A percentile compares a stretch with the other conserved stretches of the same genome.
Evolutionary conservation across 2,113 vertebrate genomes (phyloP).

Genomic region (Agapornis roseicollis): DNA sequence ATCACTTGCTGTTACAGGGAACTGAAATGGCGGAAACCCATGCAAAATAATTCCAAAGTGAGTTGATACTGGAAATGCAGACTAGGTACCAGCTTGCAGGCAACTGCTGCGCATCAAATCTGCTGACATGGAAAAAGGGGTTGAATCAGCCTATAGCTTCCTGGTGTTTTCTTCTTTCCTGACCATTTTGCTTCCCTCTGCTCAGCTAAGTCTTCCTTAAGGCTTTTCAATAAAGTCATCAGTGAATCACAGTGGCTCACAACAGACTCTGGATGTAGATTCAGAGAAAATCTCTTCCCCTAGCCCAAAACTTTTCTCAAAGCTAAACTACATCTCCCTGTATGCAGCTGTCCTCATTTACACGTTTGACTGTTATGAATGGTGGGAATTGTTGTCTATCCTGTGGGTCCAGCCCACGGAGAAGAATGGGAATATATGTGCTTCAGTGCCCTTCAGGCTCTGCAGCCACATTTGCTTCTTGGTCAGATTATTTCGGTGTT

Average conservation of each 20-base stretch:
- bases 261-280: background rate
- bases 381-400: background rate
- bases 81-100: background rate
- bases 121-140: fast-evolving
- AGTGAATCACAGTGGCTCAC: fast-evolving
- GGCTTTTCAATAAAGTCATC: background rate
- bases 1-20: background rate
- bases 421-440: background rate
- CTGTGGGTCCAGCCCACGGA: background rate
- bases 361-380: fast-evolving
- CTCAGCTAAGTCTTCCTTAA: background rate
- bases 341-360: background rate
- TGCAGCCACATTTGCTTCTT: background rate
- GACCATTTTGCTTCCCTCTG: background rate
- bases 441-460: background rate
- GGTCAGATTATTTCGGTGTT: background rate
- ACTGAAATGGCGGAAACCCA: background rate
- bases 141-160: background rate
- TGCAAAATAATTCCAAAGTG: background rate
- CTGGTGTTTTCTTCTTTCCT: background rate
- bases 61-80: background rate
- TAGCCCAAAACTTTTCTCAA: background rate
- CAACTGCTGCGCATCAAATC: background rate
- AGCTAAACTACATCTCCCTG: background rate
- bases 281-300: background rate